phyloP scores from a whole-genome alignment of 2,113 vertebrate genomes.

The Romanogobio albipinnatus region DNA sequence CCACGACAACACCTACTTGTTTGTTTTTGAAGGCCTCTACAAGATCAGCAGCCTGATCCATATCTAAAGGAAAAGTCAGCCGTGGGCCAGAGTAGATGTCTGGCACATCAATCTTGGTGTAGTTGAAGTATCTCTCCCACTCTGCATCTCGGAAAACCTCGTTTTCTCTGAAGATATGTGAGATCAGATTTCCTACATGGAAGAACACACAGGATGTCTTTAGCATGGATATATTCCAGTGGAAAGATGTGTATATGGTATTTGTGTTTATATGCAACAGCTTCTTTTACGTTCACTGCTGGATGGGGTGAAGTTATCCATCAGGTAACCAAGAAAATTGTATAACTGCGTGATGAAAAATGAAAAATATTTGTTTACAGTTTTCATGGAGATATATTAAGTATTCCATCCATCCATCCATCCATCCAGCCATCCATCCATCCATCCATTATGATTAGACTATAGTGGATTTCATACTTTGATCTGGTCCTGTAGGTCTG shows the following conservation, averaged over 20 bases:
- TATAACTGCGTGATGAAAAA: constrained; percentile 80
- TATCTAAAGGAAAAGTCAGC: constrained; percentile 87
- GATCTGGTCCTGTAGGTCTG: constrained; percentile 92
- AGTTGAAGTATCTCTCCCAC: constrained; percentile 81
- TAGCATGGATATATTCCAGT: background rate
- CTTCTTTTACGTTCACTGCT: constrained; percentile 85
- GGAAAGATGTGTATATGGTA: background rate
- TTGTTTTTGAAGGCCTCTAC: constrained; percentile 93
- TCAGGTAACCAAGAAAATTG: constrained; percentile 91
- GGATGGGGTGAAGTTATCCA: constrained; percentile 87
- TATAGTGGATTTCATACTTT: constrained; percentile 73
- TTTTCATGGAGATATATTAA: background rate
- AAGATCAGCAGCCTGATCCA: constrained; percentile 81
- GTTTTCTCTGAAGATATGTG: constrained; percentile 84
- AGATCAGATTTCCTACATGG: constrained; percentile 85
- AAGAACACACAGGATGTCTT: background rate
- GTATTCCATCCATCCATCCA: background rate
- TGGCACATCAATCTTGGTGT: constrained; percentile 82
- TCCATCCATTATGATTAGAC: background rate
- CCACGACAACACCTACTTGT: constrained; percentile 77
- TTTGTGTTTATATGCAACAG: background rate
- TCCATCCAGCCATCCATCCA: background rate
- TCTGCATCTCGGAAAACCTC: constrained; percentile 77
- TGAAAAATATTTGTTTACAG: constrained; percentile 52
- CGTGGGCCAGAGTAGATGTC: constrained; percentile 85